These are phyloP conservation scores for Acrobasis consociella DNA, from an alignment of 2,888 invertebrate species.

Conservation along the genomic window DNA sequence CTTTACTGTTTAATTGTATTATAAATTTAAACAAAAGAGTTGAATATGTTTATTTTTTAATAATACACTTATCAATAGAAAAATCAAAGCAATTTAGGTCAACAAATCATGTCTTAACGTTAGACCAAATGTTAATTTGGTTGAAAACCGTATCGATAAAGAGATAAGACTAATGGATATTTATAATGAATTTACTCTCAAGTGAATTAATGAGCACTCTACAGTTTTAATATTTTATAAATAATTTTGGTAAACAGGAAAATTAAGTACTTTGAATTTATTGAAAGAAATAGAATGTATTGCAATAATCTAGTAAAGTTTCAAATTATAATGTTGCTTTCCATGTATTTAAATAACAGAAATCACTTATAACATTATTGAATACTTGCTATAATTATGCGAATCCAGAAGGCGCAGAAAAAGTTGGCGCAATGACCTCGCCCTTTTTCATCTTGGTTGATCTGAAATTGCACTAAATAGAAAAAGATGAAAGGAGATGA, in stretches of 20 bases:
- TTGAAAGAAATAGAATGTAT: too few species aligned
- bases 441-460: too few species aligned
- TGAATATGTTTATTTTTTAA: background rate
- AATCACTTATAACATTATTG: too few species aligned
- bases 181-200: background rate
- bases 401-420: too few species aligned
- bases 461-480: too few species aligned
- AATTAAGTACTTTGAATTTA: too few species aligned
- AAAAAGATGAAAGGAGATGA: too few species aligned
- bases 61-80: background rate
- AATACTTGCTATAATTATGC: too few species aligned
- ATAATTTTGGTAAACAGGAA: background rate
- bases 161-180: background rate
- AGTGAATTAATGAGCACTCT: background rate
- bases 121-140: slow-evolving; percentile 1
- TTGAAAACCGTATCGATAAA: slow-evolving; percentile 1
- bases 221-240: background rate
- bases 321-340: too few species aligned
- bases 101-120: background rate
- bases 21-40: background rate
- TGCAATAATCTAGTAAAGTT: background rate
- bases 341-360: too few species aligned
- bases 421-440: too few species aligned
- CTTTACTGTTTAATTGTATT: background rate
- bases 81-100: background rate